A percentile compares a stretch with the other conserved stretches of the same genome.
Conservation (phyloP, 2,797 vertebrate genomes). For the Chiloscyllium punctatum region DNA sequence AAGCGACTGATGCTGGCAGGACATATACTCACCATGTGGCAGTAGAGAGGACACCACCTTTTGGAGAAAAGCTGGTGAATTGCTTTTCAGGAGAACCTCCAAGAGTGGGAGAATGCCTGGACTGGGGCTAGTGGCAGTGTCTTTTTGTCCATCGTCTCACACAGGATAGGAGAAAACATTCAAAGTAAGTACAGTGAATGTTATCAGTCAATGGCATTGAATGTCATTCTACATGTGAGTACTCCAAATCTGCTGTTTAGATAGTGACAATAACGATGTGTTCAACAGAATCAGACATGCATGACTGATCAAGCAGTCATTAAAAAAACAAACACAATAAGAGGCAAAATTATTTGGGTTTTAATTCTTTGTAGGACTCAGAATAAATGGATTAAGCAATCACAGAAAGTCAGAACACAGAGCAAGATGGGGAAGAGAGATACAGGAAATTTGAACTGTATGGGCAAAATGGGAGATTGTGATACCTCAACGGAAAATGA, state of each 20-base stretch:
- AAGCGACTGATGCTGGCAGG: too few species aligned
- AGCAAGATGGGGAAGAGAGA: background rate
- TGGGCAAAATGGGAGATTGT: background rate
- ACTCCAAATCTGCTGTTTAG: background rate
- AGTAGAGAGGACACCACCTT: too few species aligned
- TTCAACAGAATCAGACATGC: background rate
- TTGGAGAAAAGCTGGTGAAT: too few species aligned
- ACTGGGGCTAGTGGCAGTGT: too few species aligned
- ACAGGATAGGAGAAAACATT: too few species aligned
- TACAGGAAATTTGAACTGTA: background rate
- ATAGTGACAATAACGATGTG: background rate
- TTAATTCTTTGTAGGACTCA: background rate
- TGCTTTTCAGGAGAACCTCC: too few species aligned
- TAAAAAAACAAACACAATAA: background rate
- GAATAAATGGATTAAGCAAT: background rate
- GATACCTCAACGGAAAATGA: background rate
- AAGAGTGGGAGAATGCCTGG: too few species aligned
- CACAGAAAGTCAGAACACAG: background rate
- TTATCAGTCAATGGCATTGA: background rate
- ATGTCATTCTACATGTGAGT: background rate
- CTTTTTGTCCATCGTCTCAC: too few species aligned
- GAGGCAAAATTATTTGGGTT: background rate
- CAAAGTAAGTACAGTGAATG: too few species aligned
- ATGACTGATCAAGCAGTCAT: background rate
- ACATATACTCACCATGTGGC: too few species aligned